A percentile compares a stretch with the other conserved stretches of the same genome.
Evolutionary conservation across 2,113 vertebrate species (phyloP).

Genomic region (Semnornis frantzii): DNA sequence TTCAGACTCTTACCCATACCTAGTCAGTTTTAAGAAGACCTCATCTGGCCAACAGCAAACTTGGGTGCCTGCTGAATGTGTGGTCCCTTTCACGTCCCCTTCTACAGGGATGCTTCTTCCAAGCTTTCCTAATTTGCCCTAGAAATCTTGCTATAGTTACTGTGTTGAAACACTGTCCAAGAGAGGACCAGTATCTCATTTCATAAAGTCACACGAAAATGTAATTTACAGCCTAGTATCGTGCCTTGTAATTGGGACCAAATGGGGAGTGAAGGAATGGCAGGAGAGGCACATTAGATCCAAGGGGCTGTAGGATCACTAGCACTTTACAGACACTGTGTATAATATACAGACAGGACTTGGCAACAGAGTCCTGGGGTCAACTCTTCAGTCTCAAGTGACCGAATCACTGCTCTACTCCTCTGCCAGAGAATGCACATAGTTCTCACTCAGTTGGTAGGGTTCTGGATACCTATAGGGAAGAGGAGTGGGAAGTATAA

Average conservation of each 20-base stretch:
- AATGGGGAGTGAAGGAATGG: not conserved
- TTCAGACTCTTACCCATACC: not conserved
- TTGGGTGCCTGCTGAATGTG: fast-evolving
- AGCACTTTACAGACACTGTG: not conserved
- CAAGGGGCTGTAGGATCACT: not conserved
- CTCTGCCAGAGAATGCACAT: not conserved
- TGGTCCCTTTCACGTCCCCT: not conserved
- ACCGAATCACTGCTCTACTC: not conserved
- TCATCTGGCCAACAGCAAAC: not conserved
- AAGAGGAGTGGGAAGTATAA: not conserved
- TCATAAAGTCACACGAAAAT: not conserved
- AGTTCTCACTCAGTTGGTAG: not conserved
- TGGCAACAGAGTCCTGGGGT: not conserved
- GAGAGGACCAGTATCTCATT: not conserved
- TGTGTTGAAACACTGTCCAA: not conserved
- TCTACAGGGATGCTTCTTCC: not conserved
- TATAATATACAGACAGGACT: not conserved
- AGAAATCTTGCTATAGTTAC: not conserved
- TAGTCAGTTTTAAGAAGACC: not conserved
- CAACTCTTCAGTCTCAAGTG: not conserved
- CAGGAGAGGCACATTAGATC: not conserved
- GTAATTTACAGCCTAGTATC: not conserved
- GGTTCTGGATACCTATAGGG: not conserved
- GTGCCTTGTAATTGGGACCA: not conserved
- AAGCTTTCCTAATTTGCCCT: not conserved